Evolutionary conservation across 2,113 vertebrate species (phyloP).

Genomic region (Microcebus murinus): DNA sequence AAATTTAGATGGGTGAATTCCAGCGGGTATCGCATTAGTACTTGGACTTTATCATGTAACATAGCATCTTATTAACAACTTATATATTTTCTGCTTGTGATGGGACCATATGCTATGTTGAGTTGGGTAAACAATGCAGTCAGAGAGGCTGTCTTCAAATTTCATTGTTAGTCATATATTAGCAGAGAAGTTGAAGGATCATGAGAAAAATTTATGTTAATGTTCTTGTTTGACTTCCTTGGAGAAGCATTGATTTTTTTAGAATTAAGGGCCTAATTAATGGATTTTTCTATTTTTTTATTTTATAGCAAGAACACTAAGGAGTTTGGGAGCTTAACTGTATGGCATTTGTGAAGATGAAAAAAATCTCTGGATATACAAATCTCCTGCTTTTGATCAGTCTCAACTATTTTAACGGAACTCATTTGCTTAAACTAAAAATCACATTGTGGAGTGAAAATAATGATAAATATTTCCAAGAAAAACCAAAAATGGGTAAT

Average conservation of each 20-base stretch:
- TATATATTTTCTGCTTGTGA: neutral
- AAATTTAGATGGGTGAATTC: neutral
- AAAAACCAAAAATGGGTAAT: neutral
- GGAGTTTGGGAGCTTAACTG: neutral
- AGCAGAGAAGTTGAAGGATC: neutral
- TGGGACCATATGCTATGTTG: neutral
- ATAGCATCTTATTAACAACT: neutral
- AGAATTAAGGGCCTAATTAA: neutral
- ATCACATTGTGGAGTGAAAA: neutral
- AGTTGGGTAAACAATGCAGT: neutral
- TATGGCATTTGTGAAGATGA: neutral
- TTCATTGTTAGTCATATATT: neutral
- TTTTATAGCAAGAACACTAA: neutral
- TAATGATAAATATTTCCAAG: neutral
- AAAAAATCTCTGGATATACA: neutral
- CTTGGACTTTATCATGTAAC: neutral
- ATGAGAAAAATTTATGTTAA: neutral
- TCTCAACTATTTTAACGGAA: neutral
- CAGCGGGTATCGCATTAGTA: neutral
- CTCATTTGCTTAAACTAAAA: slow-evolving; percentile 30
- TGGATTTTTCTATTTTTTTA: neutral
- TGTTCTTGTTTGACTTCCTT: neutral
- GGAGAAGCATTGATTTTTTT: neutral
- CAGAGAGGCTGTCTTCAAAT: neutral
- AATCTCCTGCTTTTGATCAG: neutral